These are phyloP conservation scores for Prenolepis imparis DNA, from an alignment of 2,888 invertebrate species.

Conservation along the genomic window DNA sequence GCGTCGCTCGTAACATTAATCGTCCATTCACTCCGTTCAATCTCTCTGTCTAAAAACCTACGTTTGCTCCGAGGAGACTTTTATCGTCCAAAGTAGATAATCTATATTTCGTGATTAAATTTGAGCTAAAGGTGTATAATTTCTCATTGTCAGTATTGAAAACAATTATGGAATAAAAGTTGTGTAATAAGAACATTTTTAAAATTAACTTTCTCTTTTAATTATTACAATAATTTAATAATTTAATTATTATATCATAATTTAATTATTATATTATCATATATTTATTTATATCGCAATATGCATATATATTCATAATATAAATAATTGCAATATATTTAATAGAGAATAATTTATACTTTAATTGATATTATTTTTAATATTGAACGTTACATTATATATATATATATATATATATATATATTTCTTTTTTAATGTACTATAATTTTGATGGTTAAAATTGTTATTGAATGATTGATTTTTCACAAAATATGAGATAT, in stretches of 20 bases:
- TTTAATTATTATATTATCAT: too few relatives aligned
- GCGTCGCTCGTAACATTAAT: constrained; percentile 71
- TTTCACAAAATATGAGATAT: not conserved
- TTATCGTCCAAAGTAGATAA: not conserved
- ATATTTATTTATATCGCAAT: not conserved
- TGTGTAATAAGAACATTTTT: not conserved
- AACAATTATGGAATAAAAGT: not conserved
- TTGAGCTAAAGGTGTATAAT: not conserved
- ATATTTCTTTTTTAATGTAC: too few relatives aligned
- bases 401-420: too few relatives aligned
- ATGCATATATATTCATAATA: not conserved
- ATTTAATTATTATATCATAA: too few relatives aligned
- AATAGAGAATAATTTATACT: not conserved
- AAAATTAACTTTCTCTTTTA: not conserved
- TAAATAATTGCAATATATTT: not conserved
- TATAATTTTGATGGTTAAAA: not conserved
- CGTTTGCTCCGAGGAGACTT: not conserved
- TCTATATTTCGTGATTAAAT: not conserved
- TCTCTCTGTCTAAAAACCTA: constrained; percentile 15
- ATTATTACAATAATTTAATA: not conserved
- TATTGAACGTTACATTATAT: not conserved
- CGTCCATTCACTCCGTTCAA: constrained; percentile 57
- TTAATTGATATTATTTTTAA: not conserved
- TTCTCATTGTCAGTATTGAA: not conserved
- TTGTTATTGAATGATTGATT: not conserved